Evolutionary conservation across 2,888 invertebrate genomes (phyloP), one percentile per base, ranked within the genome.

Genomic region (Himalopsyche japonica): DNA sequence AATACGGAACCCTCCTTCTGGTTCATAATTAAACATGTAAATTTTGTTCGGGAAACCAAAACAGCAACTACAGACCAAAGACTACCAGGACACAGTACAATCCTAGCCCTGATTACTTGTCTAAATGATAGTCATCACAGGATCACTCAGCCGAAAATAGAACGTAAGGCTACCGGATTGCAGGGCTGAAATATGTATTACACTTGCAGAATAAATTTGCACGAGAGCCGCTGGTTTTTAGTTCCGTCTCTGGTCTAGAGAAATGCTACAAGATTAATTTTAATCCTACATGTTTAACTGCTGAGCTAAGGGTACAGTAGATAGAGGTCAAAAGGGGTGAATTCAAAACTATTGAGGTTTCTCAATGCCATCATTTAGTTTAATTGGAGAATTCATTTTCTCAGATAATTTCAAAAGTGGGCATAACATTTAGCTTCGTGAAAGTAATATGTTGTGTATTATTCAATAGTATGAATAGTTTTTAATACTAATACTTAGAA

Each of bases 361-460:
- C 82, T 84, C 84, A 80, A 84, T 84, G 84, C 80, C 76, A 84
- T 82, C 86, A 82, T 83, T 84, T 84, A 84, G 84, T 84, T 84
- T 84, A 86, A 86, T 81, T 82, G 86, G 86, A 84, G 84, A 86
- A 84, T 84, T 86, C 82, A 82, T 82, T 48, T 70, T 70, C 70
- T 70, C 70, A 70, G 70, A 27, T 70, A 70, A 15, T 70, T 27
- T 30, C 24, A 24, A 8, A 20, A 57, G 57, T 57, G 20, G 20
- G 57, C 57, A 57, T 24, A 57, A 24, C 20, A 20, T 20, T 57
- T 57, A 43, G 15, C 43, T 57, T 20, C 8, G 15, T 20, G 57
- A 24, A 57, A 57, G n/a, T 15, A 57, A 57, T 20, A 3, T 20
- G 37, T 8, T 49, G 49, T 49, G 20, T 1, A 6, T 7, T 15